These are phyloP conservation scores for Autographa gamma DNA, from an alignment of 2,888 invertebrate genomes.

Conservation along the genomic window DNA sequence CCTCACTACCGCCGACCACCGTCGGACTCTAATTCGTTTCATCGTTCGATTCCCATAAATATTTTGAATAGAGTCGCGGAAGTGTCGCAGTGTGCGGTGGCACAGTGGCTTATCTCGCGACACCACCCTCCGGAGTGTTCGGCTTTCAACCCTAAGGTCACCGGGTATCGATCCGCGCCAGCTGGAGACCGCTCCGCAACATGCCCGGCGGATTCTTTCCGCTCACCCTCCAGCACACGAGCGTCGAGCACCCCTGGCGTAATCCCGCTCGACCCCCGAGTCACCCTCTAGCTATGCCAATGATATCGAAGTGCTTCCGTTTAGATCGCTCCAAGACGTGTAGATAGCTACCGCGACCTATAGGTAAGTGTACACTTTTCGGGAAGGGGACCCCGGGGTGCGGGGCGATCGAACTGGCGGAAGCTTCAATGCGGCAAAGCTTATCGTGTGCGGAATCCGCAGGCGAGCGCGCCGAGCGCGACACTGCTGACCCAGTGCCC, in stretches of 20 bases:
- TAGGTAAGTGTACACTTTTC: constrained; percentile 64
- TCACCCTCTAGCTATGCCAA: constrained; percentile 33
- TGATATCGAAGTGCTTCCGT: constrained; percentile 27
- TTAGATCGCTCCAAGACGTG: constrained; percentile 28
- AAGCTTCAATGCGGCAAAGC: constrained; percentile 83
- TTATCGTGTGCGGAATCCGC: constrained; percentile 64
- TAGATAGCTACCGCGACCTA: constrained; percentile 52
- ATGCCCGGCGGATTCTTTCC: constrained; percentile 62
- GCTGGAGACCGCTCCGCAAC: constrained; percentile 74
- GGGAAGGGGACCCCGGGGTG: constrained; percentile 67
- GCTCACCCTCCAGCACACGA: constrained; percentile 44
- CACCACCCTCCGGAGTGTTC: constrained; percentile 63
- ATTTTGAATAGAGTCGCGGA: constrained; percentile 27
- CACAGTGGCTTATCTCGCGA: constrained; percentile 54
- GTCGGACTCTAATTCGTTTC: not conserved
- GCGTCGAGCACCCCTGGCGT: constrained; percentile 16
- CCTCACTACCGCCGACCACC: not conserved
- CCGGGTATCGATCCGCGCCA: constrained; percentile 82
- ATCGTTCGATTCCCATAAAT: not conserved
- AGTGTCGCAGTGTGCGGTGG: constrained; percentile 48
- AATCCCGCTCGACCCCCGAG: constrained; percentile 29
- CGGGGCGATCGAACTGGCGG: constrained; percentile 82
- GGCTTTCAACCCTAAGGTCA: constrained; percentile 78
- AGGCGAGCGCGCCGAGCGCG: constrained; percentile 60
- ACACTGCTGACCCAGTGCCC: constrained; percentile 54